Percentiles rank a stretch among this genome's conserved stretches.
These are phyloP conservation scores for Archips crataeganus DNA, from an alignment of 2,888 invertebrate species.

Conservation along the genomic window DNA sequence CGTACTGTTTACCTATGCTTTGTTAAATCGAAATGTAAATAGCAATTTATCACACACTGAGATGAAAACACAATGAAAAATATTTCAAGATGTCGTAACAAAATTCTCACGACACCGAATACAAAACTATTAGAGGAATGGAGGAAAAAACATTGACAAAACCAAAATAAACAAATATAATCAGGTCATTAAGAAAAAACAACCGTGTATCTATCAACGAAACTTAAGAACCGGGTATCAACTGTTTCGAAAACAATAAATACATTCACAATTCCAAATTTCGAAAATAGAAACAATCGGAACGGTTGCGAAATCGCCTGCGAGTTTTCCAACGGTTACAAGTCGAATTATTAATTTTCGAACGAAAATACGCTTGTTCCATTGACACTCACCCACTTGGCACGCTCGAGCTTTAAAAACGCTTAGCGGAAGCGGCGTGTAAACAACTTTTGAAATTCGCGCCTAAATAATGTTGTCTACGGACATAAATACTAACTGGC, in stretches of 20 bases:
- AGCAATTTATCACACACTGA: not conserved
- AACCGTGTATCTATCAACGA: conserved; percentile 26
- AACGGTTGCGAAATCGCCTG: conserved; percentile 24
- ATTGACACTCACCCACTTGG: conserved; percentile 83
- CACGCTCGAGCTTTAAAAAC: conserved; percentile 51
- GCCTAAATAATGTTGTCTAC: conserved; percentile 17
- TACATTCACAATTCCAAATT: conserved; percentile 1
- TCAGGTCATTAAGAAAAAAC: conserved; percentile 8
- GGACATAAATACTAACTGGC: not conserved
- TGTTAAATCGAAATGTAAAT: not conserved
- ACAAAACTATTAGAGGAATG: conserved; percentile 21
- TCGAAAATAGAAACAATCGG: conserved; percentile 39
- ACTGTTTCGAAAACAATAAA: conserved; percentile 17
- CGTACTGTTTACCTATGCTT: too few relatives aligned
- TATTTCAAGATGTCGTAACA: not conserved
- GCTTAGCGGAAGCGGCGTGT: conserved; percentile 32
- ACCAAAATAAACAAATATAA: conserved; percentile 20
- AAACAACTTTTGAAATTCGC: conserved; percentile 42
- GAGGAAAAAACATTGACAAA: conserved; percentile 19
- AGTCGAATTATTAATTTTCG: conserved; percentile 36
- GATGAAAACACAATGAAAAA: not conserved
- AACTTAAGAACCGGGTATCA: conserved; percentile 1
- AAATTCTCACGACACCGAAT: conserved; percentile 1
- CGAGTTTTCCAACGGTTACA: conserved; percentile 22
- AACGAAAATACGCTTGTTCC: conserved; percentile 52